Evolutionary conservation across 2,797 vertebrate genomes (phyloP), one percentile per base, ranked within the genome.

Genomic region (Ctenopoma multispine): DNA sequence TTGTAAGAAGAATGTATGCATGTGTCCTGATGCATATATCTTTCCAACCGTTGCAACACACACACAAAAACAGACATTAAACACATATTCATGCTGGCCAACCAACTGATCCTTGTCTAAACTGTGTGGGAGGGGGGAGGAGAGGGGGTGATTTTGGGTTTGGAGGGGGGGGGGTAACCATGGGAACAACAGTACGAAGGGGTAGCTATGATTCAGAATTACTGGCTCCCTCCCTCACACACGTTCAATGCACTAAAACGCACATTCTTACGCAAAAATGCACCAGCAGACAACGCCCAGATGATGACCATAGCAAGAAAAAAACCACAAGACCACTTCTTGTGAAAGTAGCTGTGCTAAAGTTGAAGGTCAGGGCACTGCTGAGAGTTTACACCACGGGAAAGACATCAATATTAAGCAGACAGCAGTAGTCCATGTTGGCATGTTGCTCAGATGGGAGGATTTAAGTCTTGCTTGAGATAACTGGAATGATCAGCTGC

Each of bases 201-300:
- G 66, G 70, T 69, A 73, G 76, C 53, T 77, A 77, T 81, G 89
- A 92, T 82, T 90, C 89, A 82, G 54, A 79, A 62, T 21, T 27
- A 17, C 49, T 59, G 24, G 61, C 61, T 57, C 50, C 59, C 29
- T 51, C 54, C 20, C 21, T 67, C 40, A 46, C 44, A 31, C 41
- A 48, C 4, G 47, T 9, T 29, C n/a, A 40, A 65, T 24, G 34
- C 13, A 56, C 13, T 46, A 46, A 54, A 27, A 63, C 27, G 23
- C 18, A 53, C 51, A 27, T 13, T 40, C 18, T 40, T 12, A 43
- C 27, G 43, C 55, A 50, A 3, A 1, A 23, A 8, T 23, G 61
- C 23, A 51, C 8, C 21, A 57, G 20, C 51, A 15, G 36, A 24
- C 24, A 5, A 43, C 59, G 18, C 21, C 44, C n/a, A 9, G 21